phyloP scores from a whole-genome alignment of 2,888 invertebrate species.

The Euplagia quadripunctaria region DNA sequence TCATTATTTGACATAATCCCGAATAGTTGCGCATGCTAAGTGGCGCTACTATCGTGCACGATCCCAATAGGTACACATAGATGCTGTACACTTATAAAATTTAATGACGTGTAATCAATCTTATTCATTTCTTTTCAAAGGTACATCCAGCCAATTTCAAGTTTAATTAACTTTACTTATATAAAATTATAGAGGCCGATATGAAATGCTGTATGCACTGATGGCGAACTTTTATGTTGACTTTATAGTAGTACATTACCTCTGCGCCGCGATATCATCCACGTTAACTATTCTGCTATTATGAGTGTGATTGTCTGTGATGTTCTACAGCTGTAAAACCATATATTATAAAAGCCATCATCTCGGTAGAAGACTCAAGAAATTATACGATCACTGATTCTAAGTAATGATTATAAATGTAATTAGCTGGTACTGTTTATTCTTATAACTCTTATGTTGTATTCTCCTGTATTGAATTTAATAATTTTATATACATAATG shows the following conservation, averaged over 20 bases:
- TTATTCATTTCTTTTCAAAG: neutral
- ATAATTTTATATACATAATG: no score
- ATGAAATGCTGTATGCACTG: neutral
- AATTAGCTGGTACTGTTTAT: neutral
- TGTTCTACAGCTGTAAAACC: neutral
- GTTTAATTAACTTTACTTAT: conserved; percentile 9
- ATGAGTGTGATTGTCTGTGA: neutral
- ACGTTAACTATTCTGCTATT: no score
- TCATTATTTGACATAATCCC: no score
- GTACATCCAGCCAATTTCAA: neutral
- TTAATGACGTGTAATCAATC: conserved; percentile 5
- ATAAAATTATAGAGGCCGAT: neutral
- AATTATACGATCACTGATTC: neutral
- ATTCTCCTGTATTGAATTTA: no score
- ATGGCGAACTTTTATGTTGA: no score
- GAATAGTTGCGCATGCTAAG: no score
- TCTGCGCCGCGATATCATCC: no score
- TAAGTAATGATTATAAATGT: neutral
- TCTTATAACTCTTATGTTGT: neutral
- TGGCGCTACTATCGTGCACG: no score
- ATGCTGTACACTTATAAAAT: neutral
- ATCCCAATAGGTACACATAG: neutral
- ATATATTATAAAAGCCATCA: neutral
- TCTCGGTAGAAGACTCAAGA: neutral
- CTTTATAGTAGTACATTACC: no score